phyloP scores from a whole-genome alignment of 2,888 invertebrate genomes.

The Pyrrhosoma nymphula region DNA sequence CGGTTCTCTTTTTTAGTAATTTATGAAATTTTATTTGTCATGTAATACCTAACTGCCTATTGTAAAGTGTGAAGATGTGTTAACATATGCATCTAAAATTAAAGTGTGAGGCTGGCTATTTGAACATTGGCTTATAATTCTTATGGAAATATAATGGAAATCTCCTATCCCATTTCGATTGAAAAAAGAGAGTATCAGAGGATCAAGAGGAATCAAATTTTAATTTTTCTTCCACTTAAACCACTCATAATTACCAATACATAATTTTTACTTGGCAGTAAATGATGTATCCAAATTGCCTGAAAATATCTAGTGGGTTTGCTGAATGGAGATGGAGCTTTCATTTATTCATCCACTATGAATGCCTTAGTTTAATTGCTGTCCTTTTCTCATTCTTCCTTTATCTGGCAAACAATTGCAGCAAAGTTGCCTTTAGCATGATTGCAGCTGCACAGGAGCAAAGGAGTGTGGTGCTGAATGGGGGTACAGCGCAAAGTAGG shows the following conservation, averaged over 20 bases:
- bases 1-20: no score
- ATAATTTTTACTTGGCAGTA: background rate
- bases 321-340: background rate
- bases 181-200: background rate
- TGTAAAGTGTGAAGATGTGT: no score
- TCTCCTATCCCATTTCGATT: background rate
- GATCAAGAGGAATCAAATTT: background rate
- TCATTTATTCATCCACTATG: background rate
- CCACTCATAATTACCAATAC: background rate
- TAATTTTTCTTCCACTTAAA: background rate
- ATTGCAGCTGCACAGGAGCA: conserved; percentile 30
- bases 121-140: no score
- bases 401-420: conserved; percentile 42
- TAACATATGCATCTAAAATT: no score
- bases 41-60: no score
- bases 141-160: no score
- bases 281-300: background rate
- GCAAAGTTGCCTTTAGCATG: conserved; percentile 59
- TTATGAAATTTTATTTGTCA: no score
- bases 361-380: background rate
- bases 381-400: background rate
- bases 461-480: background rate
- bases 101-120: no score
- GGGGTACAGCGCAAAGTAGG: conserved; percentile 48
- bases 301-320: background rate